These are phyloP conservation scores for Drosophila phalerata DNA, from an alignment of 2,888 invertebrate species.

Conservation along the genomic window DNA sequence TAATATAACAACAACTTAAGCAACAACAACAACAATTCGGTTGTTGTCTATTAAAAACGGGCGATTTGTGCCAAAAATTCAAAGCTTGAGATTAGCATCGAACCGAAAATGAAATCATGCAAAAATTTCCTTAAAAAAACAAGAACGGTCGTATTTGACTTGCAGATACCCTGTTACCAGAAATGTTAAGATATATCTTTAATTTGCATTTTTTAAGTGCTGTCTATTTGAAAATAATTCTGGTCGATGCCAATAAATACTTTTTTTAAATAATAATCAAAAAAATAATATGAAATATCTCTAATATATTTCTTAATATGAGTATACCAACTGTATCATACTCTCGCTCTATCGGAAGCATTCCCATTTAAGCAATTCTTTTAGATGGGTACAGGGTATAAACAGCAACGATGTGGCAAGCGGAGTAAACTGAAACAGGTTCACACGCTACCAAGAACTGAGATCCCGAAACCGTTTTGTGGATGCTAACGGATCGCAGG, in stretches of 20 bases:
- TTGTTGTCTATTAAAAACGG: constrained; percentile 65
- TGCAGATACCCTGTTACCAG: not conserved
- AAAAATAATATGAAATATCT: too few species aligned
- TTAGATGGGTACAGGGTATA: constrained; percentile 11
- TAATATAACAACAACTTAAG: constrained; percentile 27
- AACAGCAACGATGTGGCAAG: constrained; percentile 45
- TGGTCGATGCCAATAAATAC: too few species aligned
- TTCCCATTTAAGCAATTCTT: not conserved
- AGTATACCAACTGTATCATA: not conserved
- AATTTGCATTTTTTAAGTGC: too few species aligned
- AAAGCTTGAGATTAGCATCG: constrained; percentile 64
- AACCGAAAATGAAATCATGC: constrained; percentile 67
- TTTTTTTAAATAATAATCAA: too few species aligned
- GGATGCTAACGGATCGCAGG: constrained; percentile 22
- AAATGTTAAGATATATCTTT: too few species aligned
- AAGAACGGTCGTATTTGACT: not conserved
- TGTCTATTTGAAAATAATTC: too few species aligned
- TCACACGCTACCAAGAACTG: constrained; percentile 70
- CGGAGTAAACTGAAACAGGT: constrained; percentile 62
- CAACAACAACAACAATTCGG: constrained; percentile 40
- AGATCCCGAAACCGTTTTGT: constrained; percentile 36
- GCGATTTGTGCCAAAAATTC: constrained; percentile 67
- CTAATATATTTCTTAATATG: not conserved
- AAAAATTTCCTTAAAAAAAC: constrained; percentile 41
- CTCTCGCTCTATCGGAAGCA: too few species aligned